Evolutionary conservation across 2,888 invertebrate species (phyloP).

Genomic region (Sarcophaga subvicina): DNA sequence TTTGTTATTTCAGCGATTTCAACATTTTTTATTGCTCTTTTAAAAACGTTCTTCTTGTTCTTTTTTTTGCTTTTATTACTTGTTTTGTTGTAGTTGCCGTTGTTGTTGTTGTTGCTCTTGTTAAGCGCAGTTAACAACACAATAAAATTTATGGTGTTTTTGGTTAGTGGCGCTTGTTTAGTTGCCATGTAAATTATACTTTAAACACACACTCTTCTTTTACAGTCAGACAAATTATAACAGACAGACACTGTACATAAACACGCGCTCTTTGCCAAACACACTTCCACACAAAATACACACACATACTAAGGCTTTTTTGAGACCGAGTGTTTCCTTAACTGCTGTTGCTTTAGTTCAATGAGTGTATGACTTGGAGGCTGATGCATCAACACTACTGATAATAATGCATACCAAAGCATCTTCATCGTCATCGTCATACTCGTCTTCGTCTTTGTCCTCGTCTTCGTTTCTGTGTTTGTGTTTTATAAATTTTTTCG

Average conservation of each 20-base stretch:
- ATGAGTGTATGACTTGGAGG: conserved; percentile 59
- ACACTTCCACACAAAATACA: neutral
- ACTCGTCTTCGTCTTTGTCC: conserved; percentile 14
- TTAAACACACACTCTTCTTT: conserved; percentile 55
- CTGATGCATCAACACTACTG: conserved; percentile 68
- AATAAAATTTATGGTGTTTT: conserved; percentile 69
- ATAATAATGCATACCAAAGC: conserved; percentile 66
- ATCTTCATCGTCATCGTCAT: conserved; percentile 56
- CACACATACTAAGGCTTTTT: neutral
- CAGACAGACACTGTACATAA: conserved; percentile 19
- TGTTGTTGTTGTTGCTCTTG: conserved; percentile 16
- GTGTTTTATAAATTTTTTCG: neutral
- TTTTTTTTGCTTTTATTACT: conserved; percentile 46
- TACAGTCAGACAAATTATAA: conserved; percentile 67
- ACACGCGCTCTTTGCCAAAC: conserved; percentile 68
- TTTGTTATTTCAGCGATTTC: conserved; percentile 64
- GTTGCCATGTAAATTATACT: conserved; percentile 78
- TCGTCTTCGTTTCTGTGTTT: conserved; percentile 23
- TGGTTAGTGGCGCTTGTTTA: conserved; percentile 76
- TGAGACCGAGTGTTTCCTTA: neutral
- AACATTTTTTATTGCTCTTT: neutral
- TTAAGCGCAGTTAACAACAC: conserved; percentile 35
- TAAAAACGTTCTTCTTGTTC: conserved; percentile 16
- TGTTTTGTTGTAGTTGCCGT: conserved; percentile 29
- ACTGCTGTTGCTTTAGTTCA: conserved; percentile 57